Evolutionary conservation across 2,888 invertebrate species (phyloP).

Genomic region (Cheilosia vulpina): DNA sequence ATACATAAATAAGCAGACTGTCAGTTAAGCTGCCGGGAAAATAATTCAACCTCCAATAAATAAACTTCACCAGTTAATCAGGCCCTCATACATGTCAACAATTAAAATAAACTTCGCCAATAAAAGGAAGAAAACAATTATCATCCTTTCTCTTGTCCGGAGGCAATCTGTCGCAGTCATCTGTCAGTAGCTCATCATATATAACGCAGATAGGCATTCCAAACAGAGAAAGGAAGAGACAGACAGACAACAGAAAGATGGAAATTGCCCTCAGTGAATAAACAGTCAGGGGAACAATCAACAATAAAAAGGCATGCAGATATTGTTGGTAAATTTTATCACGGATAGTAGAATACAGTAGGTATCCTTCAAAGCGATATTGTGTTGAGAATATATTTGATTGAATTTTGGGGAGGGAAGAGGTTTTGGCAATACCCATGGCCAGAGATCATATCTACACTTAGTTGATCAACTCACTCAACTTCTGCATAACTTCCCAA

Average conservation of each 20-base stretch:
- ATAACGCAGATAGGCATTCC: neutral
- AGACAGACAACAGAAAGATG: conserved; percentile 63
- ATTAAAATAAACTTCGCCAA: conserved; percentile 72
- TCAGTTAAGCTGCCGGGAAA: conserved; percentile 52
- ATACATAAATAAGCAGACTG: conserved; percentile 24
- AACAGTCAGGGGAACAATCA: conserved; percentile 70
- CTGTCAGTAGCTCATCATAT: conserved; percentile 64
- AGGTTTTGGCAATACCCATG: too few relatives aligned
- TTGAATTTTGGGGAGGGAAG: too few relatives aligned
- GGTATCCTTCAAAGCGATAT: too few relatives aligned
- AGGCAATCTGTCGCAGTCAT: conserved; percentile 61
- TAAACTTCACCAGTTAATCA: conserved; percentile 70
- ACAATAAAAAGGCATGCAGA: conserved; percentile 64
- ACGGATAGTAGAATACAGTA: neutral
- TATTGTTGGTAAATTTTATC: conserved; percentile 12
- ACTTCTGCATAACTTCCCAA: too few relatives aligned
- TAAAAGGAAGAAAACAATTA: conserved; percentile 69
- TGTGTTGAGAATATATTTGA: too few relatives aligned
- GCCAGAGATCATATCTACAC: too few relatives aligned
- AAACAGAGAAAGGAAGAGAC: conserved; percentile 13
- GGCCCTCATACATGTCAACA: conserved; percentile 72
- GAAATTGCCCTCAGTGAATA: conserved; percentile 67
- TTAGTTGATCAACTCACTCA: too few relatives aligned
- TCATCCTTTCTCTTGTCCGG: conserved; percentile 49
- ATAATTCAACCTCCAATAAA: conserved; percentile 50